phyloP scores from a whole-genome alignment of 2,113 vertebrate species.

The Candoia aspera region DNA sequence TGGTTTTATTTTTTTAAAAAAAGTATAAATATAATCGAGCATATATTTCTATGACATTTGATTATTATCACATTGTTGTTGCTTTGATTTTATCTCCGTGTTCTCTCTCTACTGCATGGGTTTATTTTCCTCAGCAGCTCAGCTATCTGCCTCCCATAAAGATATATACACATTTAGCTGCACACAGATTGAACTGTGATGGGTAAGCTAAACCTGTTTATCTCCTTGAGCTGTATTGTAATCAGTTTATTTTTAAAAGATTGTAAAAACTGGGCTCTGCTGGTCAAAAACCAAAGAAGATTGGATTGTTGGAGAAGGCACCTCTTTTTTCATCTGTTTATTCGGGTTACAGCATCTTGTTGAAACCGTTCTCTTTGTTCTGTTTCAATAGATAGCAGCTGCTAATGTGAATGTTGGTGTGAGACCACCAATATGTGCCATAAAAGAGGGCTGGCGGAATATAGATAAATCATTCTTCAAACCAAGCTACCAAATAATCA shows the following conservation, averaged over 20 bases:
- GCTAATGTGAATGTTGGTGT: background rate
- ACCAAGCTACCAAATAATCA: conserved; percentile 35
- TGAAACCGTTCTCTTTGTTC: conserved; percentile 18
- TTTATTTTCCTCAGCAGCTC: background rate
- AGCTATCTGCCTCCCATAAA: background rate
- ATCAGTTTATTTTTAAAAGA: conserved; percentile 8
- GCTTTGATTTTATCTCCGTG: background rate
- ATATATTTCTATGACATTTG: background rate
- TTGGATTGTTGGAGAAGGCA: background rate
- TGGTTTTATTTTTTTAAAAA: background rate
- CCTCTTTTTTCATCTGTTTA: background rate
- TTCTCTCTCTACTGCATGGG: background rate
- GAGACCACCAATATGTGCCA: conserved; percentile 13
- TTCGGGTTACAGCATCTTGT: conserved; percentile 2
- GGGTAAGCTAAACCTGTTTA: background rate
- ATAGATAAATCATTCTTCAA: conserved; percentile 17
- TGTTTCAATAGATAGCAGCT: conserved; percentile 5
- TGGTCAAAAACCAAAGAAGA: conserved; percentile 4
- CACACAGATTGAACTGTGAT: conserved; percentile 18
- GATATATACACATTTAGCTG: background rate
- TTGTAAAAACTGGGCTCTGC: background rate
- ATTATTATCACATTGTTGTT: no score
- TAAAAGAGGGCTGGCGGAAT: conserved; percentile 8
- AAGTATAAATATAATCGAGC: background rate
- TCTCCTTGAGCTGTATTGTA: background rate